These are phyloP conservation scores for Phalacrocorax brasilianus DNA, from an alignment of 2,113 vertebrate genomes.

Conservation along the genomic window DNA sequence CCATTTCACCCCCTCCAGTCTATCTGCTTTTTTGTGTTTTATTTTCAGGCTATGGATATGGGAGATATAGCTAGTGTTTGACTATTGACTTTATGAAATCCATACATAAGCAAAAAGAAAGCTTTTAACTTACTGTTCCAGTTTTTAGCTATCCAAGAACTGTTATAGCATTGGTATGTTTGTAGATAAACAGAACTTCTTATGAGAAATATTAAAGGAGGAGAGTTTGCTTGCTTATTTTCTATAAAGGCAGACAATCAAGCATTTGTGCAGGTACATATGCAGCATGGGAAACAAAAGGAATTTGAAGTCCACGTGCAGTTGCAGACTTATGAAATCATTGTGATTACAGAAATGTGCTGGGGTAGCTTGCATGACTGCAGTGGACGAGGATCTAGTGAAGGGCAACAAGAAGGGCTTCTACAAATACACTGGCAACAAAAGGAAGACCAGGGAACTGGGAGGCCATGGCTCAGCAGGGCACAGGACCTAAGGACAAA, in stretches of 20 bases:
- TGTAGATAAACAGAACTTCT: not conserved
- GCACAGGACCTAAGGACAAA: not conserved
- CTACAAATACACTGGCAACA: not conserved
- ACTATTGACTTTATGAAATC: not conserved
- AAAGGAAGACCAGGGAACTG: not conserved
- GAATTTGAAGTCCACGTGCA: not conserved
- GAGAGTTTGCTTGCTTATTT: not conserved
- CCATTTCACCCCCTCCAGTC: not conserved
- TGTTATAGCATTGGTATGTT: not conserved
- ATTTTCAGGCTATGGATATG: not conserved
- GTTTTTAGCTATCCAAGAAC: not conserved
- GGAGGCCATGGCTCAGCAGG: not conserved
- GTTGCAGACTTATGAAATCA: not conserved
- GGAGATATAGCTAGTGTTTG: not conserved
- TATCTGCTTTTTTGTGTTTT: not conserved
- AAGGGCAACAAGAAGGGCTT: not conserved
- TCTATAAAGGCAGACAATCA: not conserved
- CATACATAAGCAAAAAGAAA: not conserved
- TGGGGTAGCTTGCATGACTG: not conserved
- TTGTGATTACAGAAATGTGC: not conserved
- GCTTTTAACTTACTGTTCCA: not conserved
- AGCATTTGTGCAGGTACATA: not conserved
- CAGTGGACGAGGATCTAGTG: not conserved
- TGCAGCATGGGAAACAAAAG: not conserved
- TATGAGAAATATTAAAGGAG: not conserved